Evolutionary conservation across 2,888 invertebrate genomes (phyloP).

Genomic region (Agapostemon virescens): DNA sequence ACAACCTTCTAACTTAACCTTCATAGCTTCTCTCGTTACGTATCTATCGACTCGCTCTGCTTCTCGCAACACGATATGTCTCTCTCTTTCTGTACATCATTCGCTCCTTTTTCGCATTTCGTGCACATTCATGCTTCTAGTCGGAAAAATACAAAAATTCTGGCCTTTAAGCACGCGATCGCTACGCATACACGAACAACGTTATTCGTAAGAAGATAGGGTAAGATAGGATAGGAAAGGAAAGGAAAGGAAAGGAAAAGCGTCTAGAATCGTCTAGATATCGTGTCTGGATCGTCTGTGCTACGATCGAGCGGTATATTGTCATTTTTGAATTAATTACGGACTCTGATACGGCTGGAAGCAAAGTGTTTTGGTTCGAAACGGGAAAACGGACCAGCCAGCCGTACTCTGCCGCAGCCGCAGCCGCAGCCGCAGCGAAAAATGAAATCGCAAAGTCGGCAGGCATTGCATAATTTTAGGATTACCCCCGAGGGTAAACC

Average conservation of each 20-base stretch:
- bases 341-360: too few species aligned
- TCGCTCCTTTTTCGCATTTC: neutral
- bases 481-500: too few species aligned
- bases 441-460: too few species aligned
- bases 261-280: too few species aligned
- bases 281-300: too few species aligned
- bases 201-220: conserved; percentile 42
- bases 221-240: neutral
- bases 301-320: too few species aligned
- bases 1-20: conserved; percentile 53
- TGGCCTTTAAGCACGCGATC: conserved; percentile 48
- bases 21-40: conserved; percentile 14
- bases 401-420: too few species aligned
- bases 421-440: too few species aligned
- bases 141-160: conserved; percentile 67
- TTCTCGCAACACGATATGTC: neutral
- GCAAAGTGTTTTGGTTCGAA: too few species aligned
- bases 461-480: too few species aligned
- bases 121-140: neutral
- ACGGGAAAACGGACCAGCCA: too few species aligned
- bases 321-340: too few species aligned
- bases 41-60: conserved; percentile 7
- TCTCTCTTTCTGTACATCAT: neutral
- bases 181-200: conserved; percentile 45
- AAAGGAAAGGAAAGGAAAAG: neutral